Evolutionary conservation across 1,140 invertebrate genomes (phyloP), one percentile per base, ranked within the genome.

Genomic region (Bombus fervidus): DNA sequence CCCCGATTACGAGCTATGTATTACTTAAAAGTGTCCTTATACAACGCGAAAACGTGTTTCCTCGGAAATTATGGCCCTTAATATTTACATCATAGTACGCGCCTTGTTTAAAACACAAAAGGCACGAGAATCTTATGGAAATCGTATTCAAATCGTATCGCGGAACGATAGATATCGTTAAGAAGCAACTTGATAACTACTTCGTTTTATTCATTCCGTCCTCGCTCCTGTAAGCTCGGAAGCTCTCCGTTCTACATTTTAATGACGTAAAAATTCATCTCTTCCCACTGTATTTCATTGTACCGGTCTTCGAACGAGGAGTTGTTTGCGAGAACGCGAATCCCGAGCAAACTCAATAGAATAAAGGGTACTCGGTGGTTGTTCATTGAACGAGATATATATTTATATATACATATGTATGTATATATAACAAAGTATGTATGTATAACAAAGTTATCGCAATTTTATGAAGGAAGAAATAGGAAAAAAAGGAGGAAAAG

Each of bases 21-120:
- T 85, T 81, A 73, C 76, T 62, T 43, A 72, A 85, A 71, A 43
- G 31, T 76, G 28, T 41, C 72, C 31, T 75, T 53, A 39, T 47
- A 34, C 57, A 37, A 64, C 13, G 39, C 28, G 41, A 37, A 68
- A 37, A 37, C 57, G 47, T 8, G 47, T 53, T 53, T 53, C 47
- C 47, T 22, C 5, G 47, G 47, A 22, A 53, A 53, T 53, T 53
- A 53, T 53, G 47, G 47, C 47, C 18, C 47, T 53, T 53, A 53
- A 53, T 53, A 53, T 53, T 53, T 53, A 53, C 47, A 53, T 53
- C 47, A 8, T 53, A 53, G 47, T 53, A 6, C 47, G 5, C 47
- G 47, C 47, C 47, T 53, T 53, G 47, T 53, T 53, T 22, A 22
- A 53, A 53, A 22, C 57, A 59, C 57, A 59, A 59, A 62, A 62